phyloP scores from a whole-genome alignment of 2,888 invertebrate genomes.

The Pammene fasciana region DNA sequence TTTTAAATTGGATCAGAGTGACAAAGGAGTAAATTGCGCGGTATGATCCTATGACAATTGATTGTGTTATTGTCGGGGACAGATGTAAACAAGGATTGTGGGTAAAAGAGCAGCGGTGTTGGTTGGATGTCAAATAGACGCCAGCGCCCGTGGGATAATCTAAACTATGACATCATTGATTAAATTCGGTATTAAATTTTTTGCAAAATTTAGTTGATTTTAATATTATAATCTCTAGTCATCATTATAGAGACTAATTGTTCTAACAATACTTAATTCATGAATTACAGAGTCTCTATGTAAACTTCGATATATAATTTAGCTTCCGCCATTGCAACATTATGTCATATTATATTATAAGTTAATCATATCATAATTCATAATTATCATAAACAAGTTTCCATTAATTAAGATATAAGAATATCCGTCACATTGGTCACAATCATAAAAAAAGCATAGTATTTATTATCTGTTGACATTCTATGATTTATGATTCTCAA shows the following conservation, averaged over 20 bases:
- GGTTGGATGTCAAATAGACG: conserved; percentile 17
- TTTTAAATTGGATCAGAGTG: conserved; percentile 80
- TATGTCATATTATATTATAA: too few relatives aligned
- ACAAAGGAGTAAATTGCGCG: conserved; percentile 81
- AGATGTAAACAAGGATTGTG: conserved; percentile 78
- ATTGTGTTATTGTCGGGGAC: conserved; percentile 71
- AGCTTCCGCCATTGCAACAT: too few relatives aligned
- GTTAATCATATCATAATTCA: too few relatives aligned
- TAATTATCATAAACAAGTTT: background rate
- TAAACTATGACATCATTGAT: background rate
- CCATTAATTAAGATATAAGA: background rate
- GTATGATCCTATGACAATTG: conserved; percentile 79
- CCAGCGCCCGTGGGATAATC: conserved; percentile 16
- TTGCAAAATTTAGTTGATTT: too few relatives aligned
- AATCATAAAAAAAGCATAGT: conserved; percentile 12
- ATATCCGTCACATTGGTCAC: background rate
- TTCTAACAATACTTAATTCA: too few relatives aligned
- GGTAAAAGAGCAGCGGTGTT: conserved; percentile 50
- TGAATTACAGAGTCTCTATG: too few relatives aligned
- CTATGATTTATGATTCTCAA: conserved; percentile 15
- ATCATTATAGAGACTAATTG: too few relatives aligned
- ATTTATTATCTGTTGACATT: conserved; percentile 17
- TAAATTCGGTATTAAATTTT: too few relatives aligned
- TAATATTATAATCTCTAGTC: too few relatives aligned
- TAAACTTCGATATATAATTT: too few relatives aligned